Evolutionary conservation across 2,797 vertebrate species (phyloP).

Genomic region (Pyrocephalus nanus): DNA sequence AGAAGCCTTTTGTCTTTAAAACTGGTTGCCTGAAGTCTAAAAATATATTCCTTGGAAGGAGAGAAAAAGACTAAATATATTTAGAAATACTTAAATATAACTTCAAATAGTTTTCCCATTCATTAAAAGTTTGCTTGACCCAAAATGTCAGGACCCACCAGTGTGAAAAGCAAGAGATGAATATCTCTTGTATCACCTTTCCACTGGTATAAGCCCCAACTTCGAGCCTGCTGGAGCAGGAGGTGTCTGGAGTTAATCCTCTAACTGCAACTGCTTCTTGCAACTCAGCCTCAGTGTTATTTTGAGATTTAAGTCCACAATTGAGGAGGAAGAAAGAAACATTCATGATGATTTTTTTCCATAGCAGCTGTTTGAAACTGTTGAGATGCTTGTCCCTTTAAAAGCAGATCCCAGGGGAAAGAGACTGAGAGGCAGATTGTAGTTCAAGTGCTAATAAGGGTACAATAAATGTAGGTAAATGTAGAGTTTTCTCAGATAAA

Average conservation of each 20-base stretch:
- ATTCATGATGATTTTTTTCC: slow-evolving; percentile 36
- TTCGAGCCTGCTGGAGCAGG: not conserved
- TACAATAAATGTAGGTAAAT: not conserved
- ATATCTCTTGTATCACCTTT: slow-evolving; percentile 60
- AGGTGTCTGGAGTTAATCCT: slow-evolving; percentile 63
- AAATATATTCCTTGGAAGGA: not conserved
- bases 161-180: slow-evolving; percentile 23
- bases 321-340: slow-evolving; percentile 39
- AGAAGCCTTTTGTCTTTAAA: slow-evolving; percentile 1
- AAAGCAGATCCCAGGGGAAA: slow-evolving; percentile 4
- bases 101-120: slow-evolving; percentile 40
- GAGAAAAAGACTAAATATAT: not conserved
- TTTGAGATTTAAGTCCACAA: slow-evolving; percentile 51
- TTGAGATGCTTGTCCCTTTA: slow-evolving; percentile 33
- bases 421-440: not conserved
- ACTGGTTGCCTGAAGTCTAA: not conserved
- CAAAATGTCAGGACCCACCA: slow-evolving; percentile 49
- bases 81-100: slow-evolving; percentile 23
- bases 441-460: not conserved
- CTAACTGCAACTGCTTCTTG: slow-evolving; percentile 47
- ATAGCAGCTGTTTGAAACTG: slow-evolving; percentile 53
- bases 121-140: slow-evolving; percentile 46
- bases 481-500: slow-evolving; percentile 6
- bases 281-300: slow-evolving; percentile 14
- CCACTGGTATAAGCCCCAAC: not conserved